Evolutionary conservation across 2,888 invertebrate genomes (phyloP).

Genomic region (Callinectes sapidus): DNA sequence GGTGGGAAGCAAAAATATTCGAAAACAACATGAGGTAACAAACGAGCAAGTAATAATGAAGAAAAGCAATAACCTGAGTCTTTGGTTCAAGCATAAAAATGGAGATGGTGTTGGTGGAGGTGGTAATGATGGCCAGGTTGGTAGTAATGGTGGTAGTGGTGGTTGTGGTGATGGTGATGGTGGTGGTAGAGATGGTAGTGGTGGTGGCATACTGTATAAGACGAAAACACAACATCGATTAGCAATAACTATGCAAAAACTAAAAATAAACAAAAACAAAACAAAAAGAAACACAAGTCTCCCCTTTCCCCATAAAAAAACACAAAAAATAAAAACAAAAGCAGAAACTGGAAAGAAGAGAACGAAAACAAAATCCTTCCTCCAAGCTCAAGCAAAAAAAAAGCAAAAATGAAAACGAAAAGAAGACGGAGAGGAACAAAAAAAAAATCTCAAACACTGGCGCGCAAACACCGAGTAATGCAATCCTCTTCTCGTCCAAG

Average conservation of each 20-base stretch:
- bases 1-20: background rate
- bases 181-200: background rate
- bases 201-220: background rate
- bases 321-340: background rate
- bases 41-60: too few relatives aligned
- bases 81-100: too few relatives aligned
- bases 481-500: background rate
- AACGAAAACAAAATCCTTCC: background rate
- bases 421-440: background rate
- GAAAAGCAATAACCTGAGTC: too few relatives aligned
- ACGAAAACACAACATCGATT: background rate
- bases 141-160: too few relatives aligned
- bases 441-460: background rate
- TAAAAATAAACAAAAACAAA: background rate
- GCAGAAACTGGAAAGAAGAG: background rate
- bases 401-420: background rate
- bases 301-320: background rate
- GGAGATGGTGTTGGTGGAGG: too few relatives aligned
- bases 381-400: background rate
- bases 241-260: background rate
- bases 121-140: too few relatives aligned
- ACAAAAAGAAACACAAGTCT: background rate
- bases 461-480: conserved; percentile 12
- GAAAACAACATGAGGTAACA: too few relatives aligned
- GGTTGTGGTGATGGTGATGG: too few relatives aligned